Conservation (phyloP, 2,888 invertebrate genomes). For the Latheticus oryzae region DNA sequence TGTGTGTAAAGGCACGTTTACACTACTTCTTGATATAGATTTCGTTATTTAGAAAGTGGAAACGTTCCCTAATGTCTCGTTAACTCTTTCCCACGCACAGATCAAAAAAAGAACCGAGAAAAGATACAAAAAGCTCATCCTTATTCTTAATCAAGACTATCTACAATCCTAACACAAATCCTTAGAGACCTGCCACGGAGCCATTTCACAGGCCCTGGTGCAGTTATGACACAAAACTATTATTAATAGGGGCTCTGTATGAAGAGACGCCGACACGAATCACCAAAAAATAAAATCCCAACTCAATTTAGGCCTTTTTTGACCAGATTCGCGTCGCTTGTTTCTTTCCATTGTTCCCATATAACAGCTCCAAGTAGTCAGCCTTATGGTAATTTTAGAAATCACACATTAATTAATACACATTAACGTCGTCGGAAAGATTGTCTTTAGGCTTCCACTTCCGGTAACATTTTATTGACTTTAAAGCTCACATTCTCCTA, state of each 20-base stretch:
- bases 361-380: slow-evolving; percentile 59
- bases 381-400: slow-evolving; percentile 59
- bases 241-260: slow-evolving; percentile 44
- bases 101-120: slow-evolving; percentile 45
- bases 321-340: slow-evolving; percentile 39
- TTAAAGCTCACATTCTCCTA: slow-evolving; percentile 63
- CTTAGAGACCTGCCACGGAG: slow-evolving; percentile 52
- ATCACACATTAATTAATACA: slow-evolving; percentile 58
- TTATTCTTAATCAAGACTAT: slow-evolving; percentile 54
- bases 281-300: slow-evolving; percentile 37
- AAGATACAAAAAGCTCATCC: slow-evolving; percentile 52
- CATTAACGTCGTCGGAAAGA: slow-evolving; percentile 38
- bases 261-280: slow-evolving; percentile 49
- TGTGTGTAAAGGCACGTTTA: slow-evolving; percentile 38
- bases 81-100: slow-evolving; percentile 47
- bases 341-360: slow-evolving; percentile 47
- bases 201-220: slow-evolving; percentile 45
- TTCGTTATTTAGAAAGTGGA: slow-evolving; percentile 31
- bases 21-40: slow-evolving; percentile 27
- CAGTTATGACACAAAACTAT: slow-evolving; percentile 56
- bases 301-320: slow-evolving; percentile 40
- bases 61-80: slow-evolving; percentile 32
- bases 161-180: slow-evolving; percentile 63
- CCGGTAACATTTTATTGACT: slow-evolving; percentile 50
- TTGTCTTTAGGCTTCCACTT: slow-evolving; percentile 43